Base-by-base conservation (phyloP, 2,888 invertebrate species). In the Aquatica leii region DNA sequence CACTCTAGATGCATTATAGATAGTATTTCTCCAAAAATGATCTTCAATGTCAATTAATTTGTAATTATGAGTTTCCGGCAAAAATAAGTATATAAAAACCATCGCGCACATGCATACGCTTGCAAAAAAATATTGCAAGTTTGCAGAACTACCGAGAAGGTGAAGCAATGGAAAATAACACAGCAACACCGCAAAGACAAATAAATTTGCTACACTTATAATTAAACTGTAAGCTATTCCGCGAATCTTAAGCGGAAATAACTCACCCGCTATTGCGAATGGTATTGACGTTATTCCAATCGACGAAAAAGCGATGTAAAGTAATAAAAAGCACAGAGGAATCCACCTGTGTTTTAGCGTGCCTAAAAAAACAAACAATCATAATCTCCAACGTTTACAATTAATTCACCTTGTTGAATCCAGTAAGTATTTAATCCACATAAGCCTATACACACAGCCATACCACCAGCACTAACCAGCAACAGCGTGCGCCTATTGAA, bases 401-500 rank as follows among this genome's bases (percentile, higher is more conserved):
- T n/a, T 86, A n/a, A n/a, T n/a, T n/a, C n/a, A n/a, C n/a, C n/a
- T n/a, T n/a, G n/a, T n/a, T n/a, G n/a, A n/a, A n/a, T n/a, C n/a
- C n/a, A n/a, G n/a, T n/a, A n/a, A n/a, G n/a, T n/a, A n/a, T n/a
- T n/a, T n/a, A n/a, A n/a, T n/a, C n/a, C n/a, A n/a, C n/a, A n/a
- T n/a, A n/a, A n/a, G n/a, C n/a, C n/a, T n/a, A n/a, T n/a, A n/a
- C 86, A 6, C 86, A 86, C 11, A 84, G 84, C 81, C 86, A 86
- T 86, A 1, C 84, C 84, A 1, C 84, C 61, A 1, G 83, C 80
- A 35, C 85, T 86, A 1, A 80, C 70, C 71, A 86, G 84, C 54
- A 85, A 82, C n/a, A n/a, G n/a, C n/a, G n/a, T n/a, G n/a, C n/a
- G n/a, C n/a, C n/a, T n/a, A n/a, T n/a, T n/a, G n/a, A 82, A 86